These are phyloP conservation scores for Gisinianus flammeolus DNA, from an alignment of 2,888 invertebrate genomes.

Conservation along the genomic window DNA sequence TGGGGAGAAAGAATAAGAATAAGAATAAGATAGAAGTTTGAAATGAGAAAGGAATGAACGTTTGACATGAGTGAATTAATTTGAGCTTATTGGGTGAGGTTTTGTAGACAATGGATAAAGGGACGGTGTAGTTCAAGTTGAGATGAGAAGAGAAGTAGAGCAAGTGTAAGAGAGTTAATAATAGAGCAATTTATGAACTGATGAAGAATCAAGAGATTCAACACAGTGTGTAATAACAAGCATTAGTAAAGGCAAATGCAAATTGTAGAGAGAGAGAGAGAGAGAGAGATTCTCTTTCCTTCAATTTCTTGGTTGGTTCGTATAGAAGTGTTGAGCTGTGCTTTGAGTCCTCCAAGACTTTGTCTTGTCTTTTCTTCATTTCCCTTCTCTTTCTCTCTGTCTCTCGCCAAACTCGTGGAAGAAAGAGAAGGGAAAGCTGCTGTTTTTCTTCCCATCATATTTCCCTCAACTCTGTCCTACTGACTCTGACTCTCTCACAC, in stretches of 20 bases:
- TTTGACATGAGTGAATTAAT: constrained; percentile 24
- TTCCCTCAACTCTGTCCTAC: not conserved
- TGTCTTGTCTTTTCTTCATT: too few species aligned
- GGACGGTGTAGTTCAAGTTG: not conserved
- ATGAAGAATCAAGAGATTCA: constrained; percentile 29
- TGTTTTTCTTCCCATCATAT: not conserved
- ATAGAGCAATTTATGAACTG: constrained; percentile 34
- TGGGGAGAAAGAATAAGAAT: not conserved
- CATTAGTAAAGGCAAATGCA: constrained; percentile 14
- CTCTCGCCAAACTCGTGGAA: not conserved
- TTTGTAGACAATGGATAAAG: not conserved
- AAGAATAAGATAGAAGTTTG: not conserved
- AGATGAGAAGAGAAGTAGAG: not conserved
- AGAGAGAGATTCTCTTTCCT: not conserved
- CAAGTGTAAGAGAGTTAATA: constrained; percentile 18
- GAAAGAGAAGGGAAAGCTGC: not conserved
- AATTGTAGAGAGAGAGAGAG: constrained; percentile 5
- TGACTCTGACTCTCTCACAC: not conserved
- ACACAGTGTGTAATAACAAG: constrained; percentile 22
- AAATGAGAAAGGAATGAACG: not conserved
- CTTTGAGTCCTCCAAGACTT: constrained; percentile 18
- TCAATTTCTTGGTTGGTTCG: too few species aligned
- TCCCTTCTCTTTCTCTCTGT: too few species aligned
- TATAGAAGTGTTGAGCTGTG: too few species aligned
- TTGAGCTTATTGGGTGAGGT: constrained; percentile 30